A percentile compares a stretch with the other conserved stretches of the same genome.
Conservation (phyloP, 2,113 vertebrate genomes). For the Shinisaurus crocodilurus region DNA sequence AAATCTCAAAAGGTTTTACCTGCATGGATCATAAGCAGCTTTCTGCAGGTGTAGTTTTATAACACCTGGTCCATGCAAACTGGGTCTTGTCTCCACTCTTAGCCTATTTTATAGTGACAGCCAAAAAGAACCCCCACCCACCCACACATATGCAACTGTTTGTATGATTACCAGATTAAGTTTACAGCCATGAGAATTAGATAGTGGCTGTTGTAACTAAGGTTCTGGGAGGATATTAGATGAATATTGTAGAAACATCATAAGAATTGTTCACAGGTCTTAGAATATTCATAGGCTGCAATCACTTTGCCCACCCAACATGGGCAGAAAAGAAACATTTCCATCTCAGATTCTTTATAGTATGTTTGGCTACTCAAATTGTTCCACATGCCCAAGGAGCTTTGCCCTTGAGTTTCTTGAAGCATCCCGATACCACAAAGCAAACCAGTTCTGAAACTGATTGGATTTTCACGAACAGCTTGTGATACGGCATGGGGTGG, state of each 20-base stretch:
- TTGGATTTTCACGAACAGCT: neutral
- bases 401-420: neutral
- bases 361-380: neutral
- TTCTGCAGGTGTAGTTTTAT: no score
- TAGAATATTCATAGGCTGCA: neutral
- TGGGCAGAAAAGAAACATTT: neutral
- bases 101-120: neutral
- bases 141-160: neutral
- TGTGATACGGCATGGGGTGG: neutral
- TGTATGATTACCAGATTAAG: neutral
- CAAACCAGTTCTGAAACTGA: neutral
- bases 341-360: neutral
- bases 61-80: neutral
- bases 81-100: neutral
- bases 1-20: neutral
- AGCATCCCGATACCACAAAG: neutral
- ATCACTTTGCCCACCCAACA: neutral
- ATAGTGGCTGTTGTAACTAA: rapidly evolving
- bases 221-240: neutral
- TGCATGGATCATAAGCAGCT: neutral
- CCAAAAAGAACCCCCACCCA: neutral
- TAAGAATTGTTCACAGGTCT: neutral
- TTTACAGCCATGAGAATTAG: neutral
- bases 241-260: neutral
- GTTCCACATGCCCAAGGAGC: no score